These are phyloP conservation scores for Leptosomus discolor DNA, from an alignment of 2,113 vertebrate species.

Conservation along the genomic window DNA sequence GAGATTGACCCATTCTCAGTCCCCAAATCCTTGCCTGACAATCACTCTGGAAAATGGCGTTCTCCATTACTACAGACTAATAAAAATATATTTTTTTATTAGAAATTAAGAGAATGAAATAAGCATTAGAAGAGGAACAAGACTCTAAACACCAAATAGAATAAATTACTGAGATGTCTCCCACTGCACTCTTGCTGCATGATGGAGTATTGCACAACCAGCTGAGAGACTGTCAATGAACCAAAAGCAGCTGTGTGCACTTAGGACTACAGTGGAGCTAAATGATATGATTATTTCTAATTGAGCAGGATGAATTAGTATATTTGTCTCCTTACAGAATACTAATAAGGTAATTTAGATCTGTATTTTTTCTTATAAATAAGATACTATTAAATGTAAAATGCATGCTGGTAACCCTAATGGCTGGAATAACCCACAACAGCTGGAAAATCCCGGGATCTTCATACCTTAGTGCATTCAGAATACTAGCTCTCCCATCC, in stretches of 20 bases:
- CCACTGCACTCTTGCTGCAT: background rate
- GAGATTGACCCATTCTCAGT: background rate
- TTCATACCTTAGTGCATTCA: background rate
- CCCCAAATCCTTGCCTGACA: background rate
- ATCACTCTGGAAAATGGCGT: background rate
- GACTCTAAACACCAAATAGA: background rate
- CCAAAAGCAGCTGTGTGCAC: background rate
- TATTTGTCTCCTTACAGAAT: background rate
- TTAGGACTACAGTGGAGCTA: background rate
- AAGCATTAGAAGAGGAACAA: background rate
- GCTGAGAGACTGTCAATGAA: background rate
- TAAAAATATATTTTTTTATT: too few species aligned
- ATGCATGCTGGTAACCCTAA: background rate
- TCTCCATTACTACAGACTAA: background rate
- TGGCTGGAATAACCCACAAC: background rate
- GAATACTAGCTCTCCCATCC: background rate
- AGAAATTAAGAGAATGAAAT: background rate
- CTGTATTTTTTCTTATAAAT: background rate
- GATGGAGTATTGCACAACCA: background rate
- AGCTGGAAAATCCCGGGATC: background rate
- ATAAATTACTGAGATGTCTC: background rate
- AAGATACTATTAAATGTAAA: background rate
- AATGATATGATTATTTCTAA: background rate
- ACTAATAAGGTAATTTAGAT: background rate
- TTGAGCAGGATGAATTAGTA: background rate